A percentile compares a stretch with the other conserved stretches of the same genome.
These are phyloP conservation scores for Dryomyza anilis DNA, from an alignment of 2,888 invertebrate species.

Conservation along the genomic window DNA sequence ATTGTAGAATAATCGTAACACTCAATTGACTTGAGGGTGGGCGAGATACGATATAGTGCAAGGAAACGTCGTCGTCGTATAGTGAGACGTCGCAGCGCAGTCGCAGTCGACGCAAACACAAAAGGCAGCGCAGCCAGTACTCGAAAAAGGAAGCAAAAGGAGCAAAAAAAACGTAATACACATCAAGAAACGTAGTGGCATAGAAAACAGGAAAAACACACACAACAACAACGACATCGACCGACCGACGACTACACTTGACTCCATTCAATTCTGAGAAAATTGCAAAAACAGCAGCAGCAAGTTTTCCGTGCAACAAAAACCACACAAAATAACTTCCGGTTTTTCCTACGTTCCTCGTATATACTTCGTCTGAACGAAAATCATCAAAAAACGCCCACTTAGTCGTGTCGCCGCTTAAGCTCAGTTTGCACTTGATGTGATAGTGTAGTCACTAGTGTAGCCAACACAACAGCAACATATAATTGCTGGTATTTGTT, in stretches of 20 bases:
- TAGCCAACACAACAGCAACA: no score
- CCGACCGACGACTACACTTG: background rate
- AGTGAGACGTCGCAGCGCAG: conserved; percentile 2
- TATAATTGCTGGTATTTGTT: background rate
- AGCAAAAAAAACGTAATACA: conserved; percentile 24
- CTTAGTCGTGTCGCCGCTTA: background rate
- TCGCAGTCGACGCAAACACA: conserved; percentile 4
- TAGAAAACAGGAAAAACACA: no score
- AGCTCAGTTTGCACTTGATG: background rate
- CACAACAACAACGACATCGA: conserved; percentile 7
- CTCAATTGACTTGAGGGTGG: conserved; percentile 24
- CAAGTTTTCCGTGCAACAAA: background rate
- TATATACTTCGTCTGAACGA: background rate
- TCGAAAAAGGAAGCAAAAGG: conserved; percentile 18
- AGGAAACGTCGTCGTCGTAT: conserved; percentile 12
- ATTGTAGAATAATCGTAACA: conserved; percentile 25
- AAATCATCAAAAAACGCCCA: background rate
- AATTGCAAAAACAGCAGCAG: background rate
- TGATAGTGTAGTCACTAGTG: background rate
- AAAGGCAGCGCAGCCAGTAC: conserved; percentile 5
- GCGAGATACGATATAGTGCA: no score
- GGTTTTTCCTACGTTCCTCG: background rate
- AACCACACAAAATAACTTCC: background rate
- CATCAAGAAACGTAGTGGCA: no score
- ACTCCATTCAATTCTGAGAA: background rate